phyloP scores from a whole-genome alignment of 2,113 vertebrate genomes.

The Azemiops feae region DNA sequence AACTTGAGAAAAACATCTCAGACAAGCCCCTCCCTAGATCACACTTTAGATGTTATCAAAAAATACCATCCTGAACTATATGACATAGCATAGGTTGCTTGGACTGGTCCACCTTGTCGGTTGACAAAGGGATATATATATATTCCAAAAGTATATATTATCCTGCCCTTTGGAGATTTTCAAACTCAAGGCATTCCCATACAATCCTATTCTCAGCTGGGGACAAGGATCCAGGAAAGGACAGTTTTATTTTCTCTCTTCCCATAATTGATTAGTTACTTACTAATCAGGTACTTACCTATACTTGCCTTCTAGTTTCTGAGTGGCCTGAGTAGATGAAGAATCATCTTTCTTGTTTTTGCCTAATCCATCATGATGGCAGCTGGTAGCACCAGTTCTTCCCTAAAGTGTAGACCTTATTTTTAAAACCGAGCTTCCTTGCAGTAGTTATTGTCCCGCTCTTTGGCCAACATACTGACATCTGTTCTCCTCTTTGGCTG shows the following conservation, averaged over 20 bases:
- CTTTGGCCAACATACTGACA: background rate
- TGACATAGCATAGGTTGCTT: no score
- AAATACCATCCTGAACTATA: background rate
- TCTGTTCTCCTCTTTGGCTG: background rate
- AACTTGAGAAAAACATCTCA: background rate
- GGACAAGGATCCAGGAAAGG: no score
- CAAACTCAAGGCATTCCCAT: no score
- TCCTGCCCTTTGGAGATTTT: no score
- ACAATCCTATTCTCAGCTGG: no score
- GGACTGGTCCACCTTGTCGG: no score
- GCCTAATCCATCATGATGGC: background rate
- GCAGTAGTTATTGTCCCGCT: background rate
- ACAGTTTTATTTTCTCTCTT: no score
- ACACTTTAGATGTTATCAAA: background rate
- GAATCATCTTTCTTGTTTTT: no score
- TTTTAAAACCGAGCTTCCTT: background rate
- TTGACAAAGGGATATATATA: no score
- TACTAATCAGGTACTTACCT: no score
- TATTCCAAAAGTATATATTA: no score
- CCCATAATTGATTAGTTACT: background rate
- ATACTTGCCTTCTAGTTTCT: background rate
- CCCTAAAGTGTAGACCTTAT: background rate
- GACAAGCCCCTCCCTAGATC: background rate
- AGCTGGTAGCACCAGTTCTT: background rate
- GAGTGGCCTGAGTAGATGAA: no score